Base-by-base conservation (phyloP, 37 sponge, comb jelly and placozoan species). In the Halisarca cf. caerulea region DNA sequence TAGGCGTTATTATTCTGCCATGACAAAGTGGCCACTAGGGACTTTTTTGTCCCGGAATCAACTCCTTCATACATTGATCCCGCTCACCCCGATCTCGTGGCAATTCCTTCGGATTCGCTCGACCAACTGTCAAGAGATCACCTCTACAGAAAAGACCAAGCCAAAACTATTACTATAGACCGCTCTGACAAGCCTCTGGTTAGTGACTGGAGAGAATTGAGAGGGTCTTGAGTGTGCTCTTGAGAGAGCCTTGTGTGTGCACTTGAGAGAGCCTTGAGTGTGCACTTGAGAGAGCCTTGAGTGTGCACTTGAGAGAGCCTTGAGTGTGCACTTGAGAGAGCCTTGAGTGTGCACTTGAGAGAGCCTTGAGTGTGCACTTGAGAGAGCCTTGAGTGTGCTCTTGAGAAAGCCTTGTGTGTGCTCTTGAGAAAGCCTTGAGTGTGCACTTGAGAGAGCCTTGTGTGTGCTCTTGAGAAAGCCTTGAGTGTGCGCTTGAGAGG, bases 1-100 rank as follows among this genome's bases (percentile, higher is more conserved):
- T 82, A 93, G 94, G 91, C 84, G 17, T 17, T 90, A 17, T 57
- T 93, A 38, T 90, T 93, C 70, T 93, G 94, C 38, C 94, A 93
- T 40, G 94, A 93, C 71, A 87, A 82, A 59, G 88, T 93, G n/a
- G 82, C 94, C 53, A 87, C 88, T 14, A 62, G 68, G 30, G 94
- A 93, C 74, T 43, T 90, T 58, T 90, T 81, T 64, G 75, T 93
- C 34, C 88, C 94, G 0, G 74, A 59, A 0, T 43, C 79, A 23
- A 74, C 77, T n/a, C 77, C 77, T 1, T 35, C 77, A 1, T 74
- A 44, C 44, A 40, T 74, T 41, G 77, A 74, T 43, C 25, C 77
- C 39, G 77, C 77, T 37, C 77, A 74, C 77, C 77, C 77, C 17
- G 77, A 74, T 25, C 77, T 74, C 1, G 77, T 74, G 43, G 32